Evolutionary conservation across 2,797 vertebrate species (phyloP).

Genomic region (Peromyscus melanophrys): DNA sequence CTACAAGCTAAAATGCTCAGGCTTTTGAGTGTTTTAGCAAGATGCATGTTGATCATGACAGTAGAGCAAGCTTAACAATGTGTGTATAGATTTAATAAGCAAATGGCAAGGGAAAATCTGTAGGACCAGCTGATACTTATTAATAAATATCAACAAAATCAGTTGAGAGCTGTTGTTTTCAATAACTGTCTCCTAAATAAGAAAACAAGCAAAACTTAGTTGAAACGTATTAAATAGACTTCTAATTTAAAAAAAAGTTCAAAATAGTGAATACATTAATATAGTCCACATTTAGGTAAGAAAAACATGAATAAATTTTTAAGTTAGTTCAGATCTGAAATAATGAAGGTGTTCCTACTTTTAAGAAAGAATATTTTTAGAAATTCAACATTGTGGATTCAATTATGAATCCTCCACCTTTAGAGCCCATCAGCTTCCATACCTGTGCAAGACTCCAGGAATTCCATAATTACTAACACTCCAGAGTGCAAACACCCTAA

Average conservation of each 20-base stretch:
- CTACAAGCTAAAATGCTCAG: background rate
- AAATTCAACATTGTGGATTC: background rate
- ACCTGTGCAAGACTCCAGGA: background rate
- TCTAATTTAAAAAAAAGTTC: background rate
- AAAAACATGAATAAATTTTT: background rate
- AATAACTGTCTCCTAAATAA: constrained; percentile 4
- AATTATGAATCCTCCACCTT: background rate
- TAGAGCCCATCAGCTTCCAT: background rate
- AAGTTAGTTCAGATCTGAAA: background rate
- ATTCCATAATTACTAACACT: background rate
- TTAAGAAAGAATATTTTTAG: background rate
- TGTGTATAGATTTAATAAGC: background rate
- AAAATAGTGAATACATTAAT: constrained; percentile 25
- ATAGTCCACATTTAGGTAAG: constrained; percentile 7
- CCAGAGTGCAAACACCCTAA: background rate
- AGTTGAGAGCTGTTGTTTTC: background rate
- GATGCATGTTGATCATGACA: background rate
- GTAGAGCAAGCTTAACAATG: background rate
- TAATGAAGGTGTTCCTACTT: background rate
- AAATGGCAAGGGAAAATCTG: constrained; percentile 23
- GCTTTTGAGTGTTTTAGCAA: background rate
- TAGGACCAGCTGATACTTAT: background rate
- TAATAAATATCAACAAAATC: background rate
- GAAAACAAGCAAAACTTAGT: background rate
- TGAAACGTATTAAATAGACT: background rate